Base-by-base conservation (phyloP, 2,113 vertebrate genomes). In the Cavia aperea region DNA sequence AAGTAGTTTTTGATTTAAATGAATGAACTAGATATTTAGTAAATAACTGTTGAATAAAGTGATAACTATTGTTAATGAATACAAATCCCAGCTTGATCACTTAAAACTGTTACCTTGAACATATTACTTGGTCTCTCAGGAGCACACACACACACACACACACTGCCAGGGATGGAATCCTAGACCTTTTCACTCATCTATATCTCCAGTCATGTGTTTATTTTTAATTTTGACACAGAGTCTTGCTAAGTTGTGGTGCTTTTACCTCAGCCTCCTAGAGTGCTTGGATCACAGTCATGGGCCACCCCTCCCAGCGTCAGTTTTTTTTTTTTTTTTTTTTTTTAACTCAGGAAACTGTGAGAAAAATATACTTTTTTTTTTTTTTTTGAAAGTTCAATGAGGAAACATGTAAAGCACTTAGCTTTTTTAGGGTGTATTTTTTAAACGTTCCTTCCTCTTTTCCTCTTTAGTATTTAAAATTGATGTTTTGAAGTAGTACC, bases 381-480 rank as follows among this genome's bases (percentile, higher is more conserved):
- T 88, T 66, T 6, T 81, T 94, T 62, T 87, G 56, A 82, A 86
- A 90, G 56, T 63, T 90, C 88, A 92, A 84, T 75, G 24, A 88
- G 58, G 82, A 91, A 92, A 72, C 39, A n/a, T 91, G 82, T 93
- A 96, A 95, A 94, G 14, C 72, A 91, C 84, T 93, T 89, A 81
- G 81, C 60, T 43, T 82, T 81, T 88, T 93, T 39, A 88, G 21
- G 49, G 26, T 56, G 7, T 62, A 72, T 90, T 86, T 89, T 94
- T 58, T 91, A 92, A 95, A 91, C 49, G n/a, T 68, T 90, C 93
- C 93, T 96, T 96, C 93, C 78, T 92, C 86, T 88, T 94, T 81
- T 78, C 26, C 5, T 16, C 23, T 65, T 83, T 91, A 84, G 31
- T 78, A 78, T 81, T 78, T 84, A 93, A 39, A 85, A n/a, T 81